Conservation (phyloP, 2,888 invertebrate genomes). For the Chydorus sphaericus region DNA sequence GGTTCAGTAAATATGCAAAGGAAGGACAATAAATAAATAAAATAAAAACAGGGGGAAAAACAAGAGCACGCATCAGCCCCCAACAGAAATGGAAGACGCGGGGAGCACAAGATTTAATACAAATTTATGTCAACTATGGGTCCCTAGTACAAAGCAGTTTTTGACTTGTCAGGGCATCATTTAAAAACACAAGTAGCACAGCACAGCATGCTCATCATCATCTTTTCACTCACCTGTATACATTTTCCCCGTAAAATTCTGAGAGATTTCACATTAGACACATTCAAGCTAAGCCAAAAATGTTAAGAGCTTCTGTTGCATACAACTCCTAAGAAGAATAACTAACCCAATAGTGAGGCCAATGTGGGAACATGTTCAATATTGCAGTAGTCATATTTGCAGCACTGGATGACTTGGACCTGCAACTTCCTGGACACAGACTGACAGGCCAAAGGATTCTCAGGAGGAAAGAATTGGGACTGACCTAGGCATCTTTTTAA, state of each 20-base stretch:
- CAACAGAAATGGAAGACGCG: background rate
- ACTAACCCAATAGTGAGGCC: constrained; percentile 5
- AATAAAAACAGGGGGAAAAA: background rate
- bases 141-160: background rate
- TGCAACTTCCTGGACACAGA: constrained; percentile 24
- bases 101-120: background rate
- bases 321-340: background rate
- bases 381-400: constrained; percentile 44
- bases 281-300: background rate
- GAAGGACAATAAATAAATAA: background rate
- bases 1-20: background rate
- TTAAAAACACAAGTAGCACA: background rate
- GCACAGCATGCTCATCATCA: constrained; percentile 3
- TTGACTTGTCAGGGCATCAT: background rate
- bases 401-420: constrained; percentile 36
- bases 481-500: constrained; percentile 36
- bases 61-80: background rate
- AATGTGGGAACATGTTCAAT: constrained; percentile 30
- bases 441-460: constrained; percentile 37
- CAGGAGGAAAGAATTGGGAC: constrained; percentile 43
- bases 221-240: background rate
- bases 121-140: background rate
- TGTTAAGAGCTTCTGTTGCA: background rate
- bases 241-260: background rate
- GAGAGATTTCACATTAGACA: background rate